Base-by-base conservation (phyloP, 2,888 invertebrate genomes). In the Cantharis flavilabris region DNA sequence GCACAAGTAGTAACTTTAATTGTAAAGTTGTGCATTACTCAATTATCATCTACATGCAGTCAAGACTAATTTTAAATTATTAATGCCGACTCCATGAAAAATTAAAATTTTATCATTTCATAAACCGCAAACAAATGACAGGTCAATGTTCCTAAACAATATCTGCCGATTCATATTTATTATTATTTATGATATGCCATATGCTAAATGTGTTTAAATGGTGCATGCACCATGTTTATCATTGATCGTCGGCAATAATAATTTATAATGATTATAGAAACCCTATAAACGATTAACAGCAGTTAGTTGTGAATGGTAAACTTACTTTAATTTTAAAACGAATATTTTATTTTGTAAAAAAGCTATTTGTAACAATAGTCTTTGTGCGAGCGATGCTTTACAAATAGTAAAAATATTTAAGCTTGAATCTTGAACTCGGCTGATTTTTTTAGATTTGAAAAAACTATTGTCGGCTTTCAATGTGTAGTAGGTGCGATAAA, bases 241-340 rank as follows among this genome's bases (percentile, higher is more conserved):
- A 80, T 80, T 77, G 80, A 81, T 79, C 76, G 80, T 64, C 73
- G 69, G 71, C 76, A 76, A 80, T 80, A 79, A 77, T 81, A 82
- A 81, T 81, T 80, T 81, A 81, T 77, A 77, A 75, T 73, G 73
- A 62, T 69, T 67, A 33, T 26, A 73, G 75, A 76, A 64, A 20
- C 67, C 49, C 49, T 13, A 26, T 23, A 67, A 23, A 33, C 72
- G 72, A 73, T 73, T 69, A 67, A 62, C 72, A 49, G 67, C 67
- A 33, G 64, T 72, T 26, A 63, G 72, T 67, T 65, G 26, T 26
- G 33, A 72, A 28, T 49, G 9, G 23, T 10, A n/a, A n/a, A 23
- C 23, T 67, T 67, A 67, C 26, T 67, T n/a, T 3, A 20, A 67
- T 23, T 65, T 23, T 67, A n/a, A 23, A 67, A 64, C 3, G 11